Conservation (phyloP, 2,113 vertebrate species). For the Pandion haliaetus region DNA sequence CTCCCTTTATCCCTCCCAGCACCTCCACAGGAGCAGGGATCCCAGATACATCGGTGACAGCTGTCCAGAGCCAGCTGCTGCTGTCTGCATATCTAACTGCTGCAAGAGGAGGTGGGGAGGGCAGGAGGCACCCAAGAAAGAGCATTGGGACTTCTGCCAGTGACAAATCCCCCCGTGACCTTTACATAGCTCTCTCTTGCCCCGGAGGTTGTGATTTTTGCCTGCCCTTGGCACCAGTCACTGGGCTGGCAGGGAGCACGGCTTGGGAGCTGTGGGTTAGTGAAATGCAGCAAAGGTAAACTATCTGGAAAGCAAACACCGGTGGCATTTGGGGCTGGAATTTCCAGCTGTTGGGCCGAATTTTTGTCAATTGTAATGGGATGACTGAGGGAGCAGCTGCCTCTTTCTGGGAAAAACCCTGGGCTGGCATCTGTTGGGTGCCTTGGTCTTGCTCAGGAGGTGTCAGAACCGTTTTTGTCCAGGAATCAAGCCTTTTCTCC, state of each 20-base stretch:
- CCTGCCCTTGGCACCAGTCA: background rate
- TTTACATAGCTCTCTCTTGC: background rate
- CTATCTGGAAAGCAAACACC: background rate
- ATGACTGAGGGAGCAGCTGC: background rate
- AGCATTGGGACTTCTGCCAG: accelerated
- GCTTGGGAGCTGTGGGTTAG: background rate
- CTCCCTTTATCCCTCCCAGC: background rate
- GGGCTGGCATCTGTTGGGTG: background rate
- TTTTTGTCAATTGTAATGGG: background rate
- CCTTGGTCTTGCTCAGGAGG: background rate
- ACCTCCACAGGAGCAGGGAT: background rate
- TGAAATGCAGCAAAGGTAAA: background rate
- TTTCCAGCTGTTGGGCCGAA: background rate
- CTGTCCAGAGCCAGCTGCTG: background rate
- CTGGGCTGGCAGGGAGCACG: background rate
- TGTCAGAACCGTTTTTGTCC: background rate
- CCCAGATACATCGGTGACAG: accelerated
- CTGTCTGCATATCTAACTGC: accelerated
- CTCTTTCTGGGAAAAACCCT: background rate
- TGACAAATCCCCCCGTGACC: background rate
- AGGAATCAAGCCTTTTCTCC: background rate
- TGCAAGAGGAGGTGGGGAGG: background rate
- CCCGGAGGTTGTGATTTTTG: background rate
- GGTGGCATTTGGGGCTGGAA: background rate
- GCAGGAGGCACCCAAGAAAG: background rate